These are phyloP conservation scores for Saguinus midas DNA, from an alignment of 2,113 vertebrate species.

Conservation along the genomic window DNA sequence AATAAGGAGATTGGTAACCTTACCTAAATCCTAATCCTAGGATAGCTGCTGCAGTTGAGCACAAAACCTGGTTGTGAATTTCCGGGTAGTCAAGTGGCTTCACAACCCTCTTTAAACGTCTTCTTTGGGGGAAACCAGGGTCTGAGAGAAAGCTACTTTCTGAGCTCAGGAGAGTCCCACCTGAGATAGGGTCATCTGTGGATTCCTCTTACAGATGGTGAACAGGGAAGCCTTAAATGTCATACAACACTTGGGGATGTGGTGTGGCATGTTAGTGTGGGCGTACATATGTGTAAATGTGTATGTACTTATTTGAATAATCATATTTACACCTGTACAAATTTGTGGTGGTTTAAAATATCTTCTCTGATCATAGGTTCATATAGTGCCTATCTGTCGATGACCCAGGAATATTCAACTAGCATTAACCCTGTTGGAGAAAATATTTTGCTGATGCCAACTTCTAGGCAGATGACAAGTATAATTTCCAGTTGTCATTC, in stretches of 20 bases:
- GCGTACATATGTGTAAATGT: accelerated
- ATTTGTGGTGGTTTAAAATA: neutral
- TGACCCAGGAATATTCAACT: neutral
- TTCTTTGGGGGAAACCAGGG: neutral
- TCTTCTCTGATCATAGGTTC: neutral
- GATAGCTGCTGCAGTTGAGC: neutral
- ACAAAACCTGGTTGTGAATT: neutral
- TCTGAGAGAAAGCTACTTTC: neutral
- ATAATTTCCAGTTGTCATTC: constrained; percentile 37
- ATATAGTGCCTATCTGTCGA: neutral
- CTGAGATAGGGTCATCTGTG: neutral
- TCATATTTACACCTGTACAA: neutral
- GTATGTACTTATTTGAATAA: neutral
- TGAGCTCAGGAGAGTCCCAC: neutral
- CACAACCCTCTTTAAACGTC: neutral
- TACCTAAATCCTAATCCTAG: neutral
- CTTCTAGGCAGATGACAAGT: constrained; percentile 27
- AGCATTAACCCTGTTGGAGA: constrained; percentile 23
- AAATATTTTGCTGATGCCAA: constrained; percentile 7
- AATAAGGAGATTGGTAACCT: neutral
- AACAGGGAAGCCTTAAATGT: neutral
- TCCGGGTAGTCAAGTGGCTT: neutral
- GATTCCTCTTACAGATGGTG: neutral
- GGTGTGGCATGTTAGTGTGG: neutral
- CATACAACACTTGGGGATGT: neutral